These are phyloP conservation scores for Xiphorhynchus elegans DNA, from an alignment of 2,113 vertebrate genomes.

Conservation along the genomic window DNA sequence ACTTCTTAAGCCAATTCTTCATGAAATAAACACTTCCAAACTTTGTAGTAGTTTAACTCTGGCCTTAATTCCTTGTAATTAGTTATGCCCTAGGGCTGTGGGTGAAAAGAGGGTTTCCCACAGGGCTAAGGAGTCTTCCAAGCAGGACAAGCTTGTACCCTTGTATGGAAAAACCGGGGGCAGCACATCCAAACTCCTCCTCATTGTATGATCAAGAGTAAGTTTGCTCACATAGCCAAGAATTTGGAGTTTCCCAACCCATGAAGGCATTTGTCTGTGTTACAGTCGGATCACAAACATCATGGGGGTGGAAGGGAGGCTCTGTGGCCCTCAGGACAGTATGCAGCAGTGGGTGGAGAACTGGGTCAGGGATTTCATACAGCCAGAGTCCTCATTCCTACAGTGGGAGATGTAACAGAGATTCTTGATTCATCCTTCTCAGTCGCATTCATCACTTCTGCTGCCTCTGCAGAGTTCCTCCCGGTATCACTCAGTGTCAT, in stretches of 20 bases:
- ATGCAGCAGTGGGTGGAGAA: neutral
- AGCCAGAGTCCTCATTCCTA: neutral
- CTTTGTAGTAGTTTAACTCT: neutral
- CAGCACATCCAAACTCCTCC: neutral
- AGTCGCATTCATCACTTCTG: neutral
- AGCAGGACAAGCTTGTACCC: neutral
- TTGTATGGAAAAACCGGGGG: conserved; percentile 14
- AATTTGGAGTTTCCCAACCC: conserved; percentile 4
- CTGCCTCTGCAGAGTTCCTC: neutral
- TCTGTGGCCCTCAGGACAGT: neutral
- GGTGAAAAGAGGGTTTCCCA: neutral
- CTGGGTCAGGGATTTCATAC: neutral
- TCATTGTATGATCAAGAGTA: neutral
- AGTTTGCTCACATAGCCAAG: neutral
- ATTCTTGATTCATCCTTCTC: neutral
- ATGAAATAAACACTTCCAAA: neutral
- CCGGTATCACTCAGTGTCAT: neutral
- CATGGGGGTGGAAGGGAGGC: neutral
- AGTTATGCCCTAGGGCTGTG: neutral
- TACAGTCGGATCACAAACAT: neutral
- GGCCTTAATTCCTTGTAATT: neutral
- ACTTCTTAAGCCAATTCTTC: neutral
- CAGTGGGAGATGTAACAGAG: neutral
- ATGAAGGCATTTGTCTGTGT: neutral
- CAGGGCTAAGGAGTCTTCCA: neutral